These are phyloP conservation scores for Lerema accius DNA, from an alignment of 1,140 invertebrate genomes.

Conservation along the genomic window DNA sequence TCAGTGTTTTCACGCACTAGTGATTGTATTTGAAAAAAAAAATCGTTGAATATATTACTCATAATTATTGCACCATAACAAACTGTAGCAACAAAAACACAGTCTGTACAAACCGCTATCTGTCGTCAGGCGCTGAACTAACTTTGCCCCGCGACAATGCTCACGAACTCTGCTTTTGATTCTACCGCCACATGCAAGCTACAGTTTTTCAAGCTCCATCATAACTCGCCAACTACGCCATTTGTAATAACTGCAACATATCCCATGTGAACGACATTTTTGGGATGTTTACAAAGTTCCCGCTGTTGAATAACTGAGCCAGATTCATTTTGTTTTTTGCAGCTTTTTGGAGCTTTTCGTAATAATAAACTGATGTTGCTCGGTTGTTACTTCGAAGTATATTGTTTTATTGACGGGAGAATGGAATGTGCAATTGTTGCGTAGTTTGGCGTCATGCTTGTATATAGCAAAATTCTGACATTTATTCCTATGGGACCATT, in stretches of 20 bases:
- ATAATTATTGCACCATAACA: no score
- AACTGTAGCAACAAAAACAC: no score
- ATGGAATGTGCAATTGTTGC: no score
- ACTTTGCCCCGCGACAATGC: neutral
- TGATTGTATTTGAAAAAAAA: no score
- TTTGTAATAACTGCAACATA: constrained; percentile 1
- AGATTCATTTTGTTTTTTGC: neutral
- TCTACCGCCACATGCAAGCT: constrained; percentile 15
- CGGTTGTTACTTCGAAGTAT: neutral
- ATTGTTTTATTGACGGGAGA: neutral
- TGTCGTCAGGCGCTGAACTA: neutral
- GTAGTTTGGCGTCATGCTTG: no score
- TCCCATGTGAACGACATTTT: constrained; percentile 2
- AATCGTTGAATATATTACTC: no score
- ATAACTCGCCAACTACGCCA: constrained; percentile 2
- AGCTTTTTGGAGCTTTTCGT: neutral
- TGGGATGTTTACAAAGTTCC: neutral
- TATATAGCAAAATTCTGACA: no score
- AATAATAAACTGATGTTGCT: neutral
- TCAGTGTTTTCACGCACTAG: no score
- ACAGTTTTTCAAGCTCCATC: constrained; percentile 9
- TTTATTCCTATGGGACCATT: no score
- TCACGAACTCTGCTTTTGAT: constrained; percentile 9
- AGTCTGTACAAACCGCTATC: neutral
- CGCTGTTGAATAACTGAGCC: neutral